phyloP scores from a whole-genome alignment of 1,140 invertebrate species.

The Heliothis virescens region DNA sequence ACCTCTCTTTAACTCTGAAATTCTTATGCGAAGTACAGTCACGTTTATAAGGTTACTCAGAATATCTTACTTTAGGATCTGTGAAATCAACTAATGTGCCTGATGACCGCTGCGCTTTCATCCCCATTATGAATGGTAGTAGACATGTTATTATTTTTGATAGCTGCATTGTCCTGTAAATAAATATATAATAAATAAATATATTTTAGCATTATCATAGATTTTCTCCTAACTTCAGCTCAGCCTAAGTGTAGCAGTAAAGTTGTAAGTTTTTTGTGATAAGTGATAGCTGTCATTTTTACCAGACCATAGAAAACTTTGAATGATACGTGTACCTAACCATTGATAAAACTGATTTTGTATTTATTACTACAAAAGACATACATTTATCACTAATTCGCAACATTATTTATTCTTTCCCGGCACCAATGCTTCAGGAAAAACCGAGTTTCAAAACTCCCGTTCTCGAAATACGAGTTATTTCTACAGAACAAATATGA shows the following conservation, averaged over 20 bases:
- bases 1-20: neutral
- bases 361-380: no score
- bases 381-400: no score
- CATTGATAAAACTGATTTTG: no score
- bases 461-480: neutral
- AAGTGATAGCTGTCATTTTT: no score
- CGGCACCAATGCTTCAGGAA: neutral
- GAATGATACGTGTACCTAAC: no score
- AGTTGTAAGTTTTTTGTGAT: no score
- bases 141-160: constrained; percentile 48
- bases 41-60: neutral
- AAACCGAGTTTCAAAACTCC: neutral
- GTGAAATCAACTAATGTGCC: constrained; percentile 78
- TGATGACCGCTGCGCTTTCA: constrained; percentile 57
- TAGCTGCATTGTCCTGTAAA: constrained; percentile 57
- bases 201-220: neutral
- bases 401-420: no score
- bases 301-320: no score
- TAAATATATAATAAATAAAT: constrained; percentile 24
- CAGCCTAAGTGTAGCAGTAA: no score
- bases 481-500: constrained; percentile 10
- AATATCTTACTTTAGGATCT: constrained; percentile 72
- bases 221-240: no score
- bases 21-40: neutral
- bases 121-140: constrained; percentile 45